Base-by-base conservation (phyloP, 1,140 invertebrate genomes). In the Idris sp. region DNA sequence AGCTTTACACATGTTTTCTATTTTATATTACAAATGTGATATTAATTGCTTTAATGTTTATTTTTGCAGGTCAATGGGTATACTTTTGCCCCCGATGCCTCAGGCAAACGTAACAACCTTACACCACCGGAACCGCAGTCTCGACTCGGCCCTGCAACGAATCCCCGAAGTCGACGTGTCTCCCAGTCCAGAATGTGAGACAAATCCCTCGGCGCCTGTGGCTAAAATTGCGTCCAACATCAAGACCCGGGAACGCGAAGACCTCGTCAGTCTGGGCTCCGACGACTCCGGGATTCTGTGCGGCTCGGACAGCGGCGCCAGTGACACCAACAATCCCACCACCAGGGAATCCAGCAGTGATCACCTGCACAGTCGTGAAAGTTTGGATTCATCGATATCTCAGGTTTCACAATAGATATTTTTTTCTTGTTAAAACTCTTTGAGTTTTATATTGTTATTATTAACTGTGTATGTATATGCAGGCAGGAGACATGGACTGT, bases 281-380 rank as follows among this genome's bases (percentile, higher is more conserved):
- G 95, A 96, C 82, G 95, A 97, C 84, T 96, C 94, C 77, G 92
- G 92, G 26, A 96, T 95, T 76, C 90, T 94, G 72, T 95, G 92
- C 83, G 91, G 90, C 75, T 93, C 90, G 8, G 91, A 92, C 58
- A 91, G 86, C 65, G 88, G 89, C 13, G 86, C 86, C 9, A 89
- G 85, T 54, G 89, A 87, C 56, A 82, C 81, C 7, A 80, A 81
- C 7, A 81, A 85, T 74, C 68, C 78, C 9, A 82, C 84, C 7
- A 87, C 85, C 11, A 68, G 85, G 19, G 85, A 87, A 33, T 89
- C 87, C 10, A 89, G 87, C 64, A 82, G 87, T 13, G 88, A 89
- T 56, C 85, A 88, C 59, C 76, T 87, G 13, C 84, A 84, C 59
- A 88, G 86, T 38, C 89, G 91, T 46, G 92, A 93, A 79, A 93